Evolutionary conservation across 53 echinoderm and acorn worm species (phyloP).

Genomic region (Crossaster papposus): DNA sequence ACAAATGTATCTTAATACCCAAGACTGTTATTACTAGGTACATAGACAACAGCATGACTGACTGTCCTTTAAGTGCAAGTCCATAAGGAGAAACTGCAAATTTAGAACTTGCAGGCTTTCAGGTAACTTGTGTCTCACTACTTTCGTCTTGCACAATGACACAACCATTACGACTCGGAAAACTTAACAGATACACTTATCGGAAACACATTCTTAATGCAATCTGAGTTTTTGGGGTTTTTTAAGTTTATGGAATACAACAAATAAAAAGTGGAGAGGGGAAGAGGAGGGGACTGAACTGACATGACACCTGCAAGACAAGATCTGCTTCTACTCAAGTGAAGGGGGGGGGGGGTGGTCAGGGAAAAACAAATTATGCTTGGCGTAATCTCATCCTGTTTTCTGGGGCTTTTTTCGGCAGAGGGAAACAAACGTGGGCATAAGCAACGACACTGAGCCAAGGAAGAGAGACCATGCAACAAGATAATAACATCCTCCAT

Average conservation of each 20-base stretch:
- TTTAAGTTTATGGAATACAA: not conserved
- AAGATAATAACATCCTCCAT: not conserved
- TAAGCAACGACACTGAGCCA: not conserved
- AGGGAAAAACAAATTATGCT: slow-evolving; percentile 38
- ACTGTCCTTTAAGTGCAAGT: not conserved
- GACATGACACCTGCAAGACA: slow-evolving; percentile 11
- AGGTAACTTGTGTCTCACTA: not conserved
- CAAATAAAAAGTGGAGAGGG: not conserved
- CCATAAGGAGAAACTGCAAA: not conserved
- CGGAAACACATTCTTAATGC: not conserved
- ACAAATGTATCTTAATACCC: no score
- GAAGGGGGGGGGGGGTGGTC: not conserved
- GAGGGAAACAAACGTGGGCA: slow-evolving; percentile 4
- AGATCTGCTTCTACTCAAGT: slow-evolving; percentile 32
- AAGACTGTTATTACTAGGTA: not conserved
- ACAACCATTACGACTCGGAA: not conserved
- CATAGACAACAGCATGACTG: not conserved
- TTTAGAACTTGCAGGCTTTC: not conserved
- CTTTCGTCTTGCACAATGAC: not conserved
- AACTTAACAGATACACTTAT: not conserved
- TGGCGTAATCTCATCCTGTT: slow-evolving; percentile 54
- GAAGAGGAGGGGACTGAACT: not conserved
- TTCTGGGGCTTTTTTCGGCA: slow-evolving; percentile 21
- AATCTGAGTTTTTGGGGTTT: not conserved
- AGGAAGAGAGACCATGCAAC: slow-evolving; percentile 5